Evolutionary conservation across 2,888 invertebrate species (phyloP), one percentile per base, ranked within the genome.

Genomic region (Allacma fusca): DNA sequence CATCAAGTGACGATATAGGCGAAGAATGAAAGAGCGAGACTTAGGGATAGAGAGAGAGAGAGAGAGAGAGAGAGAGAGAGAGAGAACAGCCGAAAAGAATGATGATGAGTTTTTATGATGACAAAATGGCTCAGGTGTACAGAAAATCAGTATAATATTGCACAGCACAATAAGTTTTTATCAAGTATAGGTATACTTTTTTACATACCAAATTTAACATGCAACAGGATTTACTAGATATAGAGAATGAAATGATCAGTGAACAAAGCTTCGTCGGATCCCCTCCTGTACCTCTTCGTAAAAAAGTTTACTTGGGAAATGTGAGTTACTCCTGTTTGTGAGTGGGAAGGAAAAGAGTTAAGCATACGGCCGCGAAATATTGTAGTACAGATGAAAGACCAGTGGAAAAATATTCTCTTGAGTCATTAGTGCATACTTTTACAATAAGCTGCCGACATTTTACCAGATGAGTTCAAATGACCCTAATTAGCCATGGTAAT

Each of bases 391-490:
- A 16, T 2, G 2, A 50, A 12, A 50, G 34, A 34, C 34, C 50
- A 67, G 67, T 26, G 12, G 34, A 13, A 67, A 67, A 24, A 43
- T 43, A 69, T 28, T 26, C 29, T 13, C 43, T 50, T 43, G 21
- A 40, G 43, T 69, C 69, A 69, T 69, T 69, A 69, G 43, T 43
- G n/a, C 24, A 34, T 7, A 50, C 5, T 43, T 69, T 40, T 23
- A 69, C 69, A 69, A 21, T 28, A n/a, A 21, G 21, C 69, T 29
- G 43, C 69, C 69, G 69, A 69, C 69, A 43, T 69, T 69, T 69
- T 69, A 69, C 69, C 69, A 69, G 69, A 69, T 69, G 69, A 69
- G 43, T 69, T 69, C 69, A 69, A n/a, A 69, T 69, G 69, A 69
- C 69, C 69, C 69, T 69, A 69, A 69, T 69, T 69, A 69, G 69